A percentile compares a stretch with the other conserved stretches of the same genome.
Conservation (phyloP, 2,888 invertebrate genomes). For the Malacosoma neustria region DNA sequence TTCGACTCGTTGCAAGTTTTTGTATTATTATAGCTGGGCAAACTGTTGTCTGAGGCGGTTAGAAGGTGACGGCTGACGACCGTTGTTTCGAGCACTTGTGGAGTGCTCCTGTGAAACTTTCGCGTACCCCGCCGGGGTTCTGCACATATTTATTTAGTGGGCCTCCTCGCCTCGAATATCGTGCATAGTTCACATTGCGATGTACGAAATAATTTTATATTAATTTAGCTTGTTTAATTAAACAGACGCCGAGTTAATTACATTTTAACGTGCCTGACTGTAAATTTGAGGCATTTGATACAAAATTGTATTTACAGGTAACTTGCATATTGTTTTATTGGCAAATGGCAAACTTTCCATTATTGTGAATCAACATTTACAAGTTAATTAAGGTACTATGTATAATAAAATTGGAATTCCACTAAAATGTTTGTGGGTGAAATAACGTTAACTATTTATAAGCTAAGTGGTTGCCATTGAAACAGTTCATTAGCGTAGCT, state of each 20-base stretch:
- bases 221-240: conserved; percentile 31
- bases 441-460: neutral
- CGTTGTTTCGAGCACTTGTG: conserved; percentile 15
- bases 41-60: conserved; percentile 1
- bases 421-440: neutral
- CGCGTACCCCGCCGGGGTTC: conserved; percentile 21
- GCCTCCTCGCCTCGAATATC: conserved; percentile 19
- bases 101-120: conserved; percentile 28
- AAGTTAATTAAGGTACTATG: neutral
- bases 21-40: conserved; percentile 9
- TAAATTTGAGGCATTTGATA: conserved; percentile 12
- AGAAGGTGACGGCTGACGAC: neutral
- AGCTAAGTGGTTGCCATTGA: neutral
- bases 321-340: neutral
- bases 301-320: conserved; percentile 9
- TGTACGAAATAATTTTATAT: conserved; percentile 26
- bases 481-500: neutral
- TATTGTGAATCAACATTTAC: neutral
- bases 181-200: conserved; percentile 33
- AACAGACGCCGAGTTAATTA: conserved; percentile 27
- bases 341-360: neutral
- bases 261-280: conserved; percentile 19
- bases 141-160: conserved; percentile 34
- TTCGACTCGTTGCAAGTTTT: conserved; percentile 16
- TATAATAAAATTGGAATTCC: neutral